Conservation (phyloP, 2,888 invertebrate species). For the Drosophila antonietae region DNA sequence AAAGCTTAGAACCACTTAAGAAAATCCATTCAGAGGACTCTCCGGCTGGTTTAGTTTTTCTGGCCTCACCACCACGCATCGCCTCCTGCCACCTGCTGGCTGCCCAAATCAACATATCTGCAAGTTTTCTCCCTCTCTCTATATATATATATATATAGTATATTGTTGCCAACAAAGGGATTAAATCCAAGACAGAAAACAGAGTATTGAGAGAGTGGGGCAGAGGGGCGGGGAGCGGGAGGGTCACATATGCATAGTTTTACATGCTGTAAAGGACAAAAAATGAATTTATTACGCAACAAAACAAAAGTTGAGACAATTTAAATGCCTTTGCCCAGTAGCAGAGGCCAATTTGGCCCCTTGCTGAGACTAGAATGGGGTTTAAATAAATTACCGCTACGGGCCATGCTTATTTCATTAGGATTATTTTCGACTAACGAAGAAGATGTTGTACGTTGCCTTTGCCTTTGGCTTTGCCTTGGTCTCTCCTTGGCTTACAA, state of each 20-base stretch:
- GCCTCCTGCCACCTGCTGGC: conserved; percentile 39
- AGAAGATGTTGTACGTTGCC: conserved; percentile 8
- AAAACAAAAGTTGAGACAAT: conserved; percentile 81
- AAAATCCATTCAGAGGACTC: conserved; percentile 80
- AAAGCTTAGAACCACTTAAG: conserved; percentile 83
- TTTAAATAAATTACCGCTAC: conserved; percentile 81
- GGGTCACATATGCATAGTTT: conserved; percentile 58
- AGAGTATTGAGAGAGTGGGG: conserved; percentile 10
- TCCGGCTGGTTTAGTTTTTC: conserved; percentile 59
- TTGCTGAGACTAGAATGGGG: conserved; percentile 53
- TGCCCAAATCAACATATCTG: conserved; percentile 78
- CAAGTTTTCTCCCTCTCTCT: conserved; percentile 32
- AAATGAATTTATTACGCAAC: conserved; percentile 82
- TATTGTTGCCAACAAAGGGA: conserved; percentile 68
- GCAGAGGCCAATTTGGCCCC: conserved; percentile 44
- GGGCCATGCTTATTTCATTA: conserved; percentile 81
- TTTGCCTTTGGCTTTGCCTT: conserved; percentile 1
- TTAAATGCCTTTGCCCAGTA: conserved; percentile 64
- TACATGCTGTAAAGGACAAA: conserved; percentile 74
- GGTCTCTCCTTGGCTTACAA: too few species aligned
- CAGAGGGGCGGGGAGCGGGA: not conserved
- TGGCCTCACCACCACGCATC: conserved; percentile 59
- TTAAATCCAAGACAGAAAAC: conserved; percentile 74
- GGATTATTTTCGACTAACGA: conserved; percentile 64
- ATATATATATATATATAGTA: conserved; percentile 37